Evolutionary conservation across 1,140 invertebrate species (phyloP).

Genomic region (Adelges cooleyi): DNA sequence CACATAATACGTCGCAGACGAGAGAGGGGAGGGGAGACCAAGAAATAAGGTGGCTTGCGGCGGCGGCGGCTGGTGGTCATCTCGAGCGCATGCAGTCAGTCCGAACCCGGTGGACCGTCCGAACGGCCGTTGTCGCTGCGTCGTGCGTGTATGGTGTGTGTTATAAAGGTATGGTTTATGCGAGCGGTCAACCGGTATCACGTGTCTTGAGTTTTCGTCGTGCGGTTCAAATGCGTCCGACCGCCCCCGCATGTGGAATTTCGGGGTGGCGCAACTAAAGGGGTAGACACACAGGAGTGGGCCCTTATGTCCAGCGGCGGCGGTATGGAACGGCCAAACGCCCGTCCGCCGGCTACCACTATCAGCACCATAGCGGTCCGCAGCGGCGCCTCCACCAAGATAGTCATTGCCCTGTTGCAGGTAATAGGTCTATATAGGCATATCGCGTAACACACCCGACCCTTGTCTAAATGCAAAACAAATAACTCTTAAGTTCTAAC

Average conservation of each 20-base stretch:
- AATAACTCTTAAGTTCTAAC: too few species aligned
- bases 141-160: not conserved
- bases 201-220: too few species aligned
- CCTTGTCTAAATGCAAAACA: too few species aligned
- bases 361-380: constrained; percentile 85
- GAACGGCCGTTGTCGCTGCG: not conserved
- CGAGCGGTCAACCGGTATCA: too few species aligned
- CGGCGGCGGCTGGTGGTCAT: not conserved
- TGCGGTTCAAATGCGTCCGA: not conserved
- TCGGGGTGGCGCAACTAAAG: not conserved
- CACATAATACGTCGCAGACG: too few species aligned
- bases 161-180: too few species aligned
- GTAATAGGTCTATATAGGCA: constrained; percentile 45
- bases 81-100: constrained; percentile 25
- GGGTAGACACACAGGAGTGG: not conserved
- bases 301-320: not conserved
- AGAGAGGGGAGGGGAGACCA: too few species aligned
- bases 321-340: constrained; percentile 13
- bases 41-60: not conserved
- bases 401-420: constrained; percentile 80
- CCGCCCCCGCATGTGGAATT: too few species aligned
- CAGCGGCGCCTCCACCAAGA: constrained; percentile 62
- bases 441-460: too few species aligned
- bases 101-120: constrained; percentile 4
- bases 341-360: constrained; percentile 46